phyloP scores from a whole-genome alignment of 1,140 invertebrate species.

The Centruroides vittatus region DNA sequence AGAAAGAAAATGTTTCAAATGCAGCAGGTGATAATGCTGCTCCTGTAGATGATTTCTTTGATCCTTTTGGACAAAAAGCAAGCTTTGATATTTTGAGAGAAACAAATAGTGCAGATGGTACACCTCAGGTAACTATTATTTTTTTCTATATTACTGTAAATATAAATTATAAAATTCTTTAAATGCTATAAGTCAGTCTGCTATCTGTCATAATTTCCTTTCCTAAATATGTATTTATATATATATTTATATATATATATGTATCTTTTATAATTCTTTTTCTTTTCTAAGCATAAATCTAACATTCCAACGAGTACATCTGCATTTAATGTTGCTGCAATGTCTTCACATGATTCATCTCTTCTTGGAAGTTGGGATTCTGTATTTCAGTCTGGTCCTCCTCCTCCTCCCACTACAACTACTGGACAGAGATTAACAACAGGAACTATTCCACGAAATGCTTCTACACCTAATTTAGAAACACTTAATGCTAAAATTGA shows the following conservation, averaged over 20 bases:
- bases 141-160: not conserved
- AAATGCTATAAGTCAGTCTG: too few species aligned
- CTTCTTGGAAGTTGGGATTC: conserved; percentile 15
- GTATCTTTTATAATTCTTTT: too few species aligned
- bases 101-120: conserved; percentile 12
- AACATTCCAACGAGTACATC: conserved; percentile 14
- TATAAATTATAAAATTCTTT: too few species aligned
- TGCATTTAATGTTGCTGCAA: conserved; percentile 9
- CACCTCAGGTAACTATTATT: conserved; percentile 7
- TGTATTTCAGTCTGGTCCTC: conserved; percentile 1
- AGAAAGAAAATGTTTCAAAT: too few species aligned
- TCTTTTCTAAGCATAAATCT: conserved; percentile 10
- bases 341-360: not conserved
- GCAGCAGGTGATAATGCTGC: not conserved
- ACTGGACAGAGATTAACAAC: not conserved
- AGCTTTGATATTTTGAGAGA: conserved; percentile 2
- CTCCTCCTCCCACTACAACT: not conserved
- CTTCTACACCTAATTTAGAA: conserved; percentile 42
- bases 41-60: conserved; percentile 8
- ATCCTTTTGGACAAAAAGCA: conserved; percentile 5
- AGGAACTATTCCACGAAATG: conserved; percentile 35
- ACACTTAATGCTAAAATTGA: conserved; percentile 29
- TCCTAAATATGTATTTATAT: too few species aligned
- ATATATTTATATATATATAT: too few species aligned
- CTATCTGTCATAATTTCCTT: too few species aligned